Percentiles rank a stretch among this genome's conserved stretches.
Conservation (phyloP, 2,113 vertebrate species). For the Anarhynchus alexandrinus region DNA sequence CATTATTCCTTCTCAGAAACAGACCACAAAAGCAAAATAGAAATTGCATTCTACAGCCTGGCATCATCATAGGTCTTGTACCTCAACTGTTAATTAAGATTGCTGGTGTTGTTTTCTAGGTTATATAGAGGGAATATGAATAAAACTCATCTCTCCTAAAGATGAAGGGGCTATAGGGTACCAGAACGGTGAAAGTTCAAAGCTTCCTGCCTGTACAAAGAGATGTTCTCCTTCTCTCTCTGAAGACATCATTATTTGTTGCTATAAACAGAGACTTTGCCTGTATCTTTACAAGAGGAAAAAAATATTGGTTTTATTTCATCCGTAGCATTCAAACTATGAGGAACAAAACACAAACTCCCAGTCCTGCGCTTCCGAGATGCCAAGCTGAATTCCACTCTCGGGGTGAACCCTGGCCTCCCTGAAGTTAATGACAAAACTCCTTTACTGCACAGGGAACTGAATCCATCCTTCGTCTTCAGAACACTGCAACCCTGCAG, state of each 20-base stretch:
- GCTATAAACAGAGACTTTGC: background rate
- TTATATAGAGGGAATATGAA: background rate
- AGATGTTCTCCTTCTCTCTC: background rate
- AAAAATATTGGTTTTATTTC: background rate
- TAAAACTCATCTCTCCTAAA: background rate
- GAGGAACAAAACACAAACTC: background rate
- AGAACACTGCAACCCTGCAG: background rate
- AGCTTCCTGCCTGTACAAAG: background rate
- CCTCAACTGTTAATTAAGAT: background rate
- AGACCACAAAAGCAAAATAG: background rate
- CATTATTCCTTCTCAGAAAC: background rate
- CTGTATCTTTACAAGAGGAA: background rate
- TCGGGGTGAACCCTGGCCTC: background rate
- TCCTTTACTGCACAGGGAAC: background rate
- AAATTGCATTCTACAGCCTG: background rate
- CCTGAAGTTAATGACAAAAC: background rate
- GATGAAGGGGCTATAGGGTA: background rate
- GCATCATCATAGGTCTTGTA: background rate
- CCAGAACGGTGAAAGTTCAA: background rate
- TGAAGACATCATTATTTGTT: background rate
- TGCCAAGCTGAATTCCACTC: background rate
- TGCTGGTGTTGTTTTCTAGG: background rate
- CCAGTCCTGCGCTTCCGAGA: background rate
- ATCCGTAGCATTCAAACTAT: background rate
- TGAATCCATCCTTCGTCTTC: background rate